Conservation (phyloP, 2,888 invertebrate species). For the Palloptera scutellata region DNA sequence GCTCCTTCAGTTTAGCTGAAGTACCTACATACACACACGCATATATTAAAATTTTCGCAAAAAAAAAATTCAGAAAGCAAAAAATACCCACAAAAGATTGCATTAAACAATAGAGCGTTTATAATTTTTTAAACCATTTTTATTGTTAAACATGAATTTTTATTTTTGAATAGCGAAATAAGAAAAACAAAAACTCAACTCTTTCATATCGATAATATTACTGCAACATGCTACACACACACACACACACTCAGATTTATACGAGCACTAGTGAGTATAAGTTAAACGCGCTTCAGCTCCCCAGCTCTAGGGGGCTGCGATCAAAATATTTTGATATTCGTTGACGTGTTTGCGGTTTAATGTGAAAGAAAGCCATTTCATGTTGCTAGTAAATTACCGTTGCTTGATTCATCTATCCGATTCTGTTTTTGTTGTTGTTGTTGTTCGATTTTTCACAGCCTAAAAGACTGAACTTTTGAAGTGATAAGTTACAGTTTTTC, state of each 20-base stretch:
- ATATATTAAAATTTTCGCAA: neutral
- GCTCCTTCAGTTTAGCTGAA: neutral
- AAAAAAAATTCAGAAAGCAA: neutral
- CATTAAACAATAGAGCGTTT: neutral
- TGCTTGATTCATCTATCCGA: no score
- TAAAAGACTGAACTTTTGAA: no score
- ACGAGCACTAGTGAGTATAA: no score
- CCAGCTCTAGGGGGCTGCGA: conserved; percentile 8
- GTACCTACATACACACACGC: neutral
- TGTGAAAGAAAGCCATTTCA: conserved; percentile 10
- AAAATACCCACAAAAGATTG: neutral
- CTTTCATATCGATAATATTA: conserved; percentile 7
- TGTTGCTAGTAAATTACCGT: no score
- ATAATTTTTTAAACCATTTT: neutral
- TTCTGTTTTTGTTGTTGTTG: no score
- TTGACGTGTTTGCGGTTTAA: conserved; percentile 17
- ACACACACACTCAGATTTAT: no score
- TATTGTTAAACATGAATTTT: neutral
- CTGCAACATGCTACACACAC: conserved; percentile 3
- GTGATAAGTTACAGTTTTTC: no score
- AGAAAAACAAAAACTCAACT: neutral
- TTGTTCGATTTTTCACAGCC: no score
- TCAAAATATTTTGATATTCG: conserved; percentile 20
- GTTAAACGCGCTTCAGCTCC: no score
- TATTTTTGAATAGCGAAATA: neutral